These are phyloP conservation scores for Atrichornis clamosus DNA, from an alignment of 2,113 vertebrate species.

Conservation along the genomic window DNA sequence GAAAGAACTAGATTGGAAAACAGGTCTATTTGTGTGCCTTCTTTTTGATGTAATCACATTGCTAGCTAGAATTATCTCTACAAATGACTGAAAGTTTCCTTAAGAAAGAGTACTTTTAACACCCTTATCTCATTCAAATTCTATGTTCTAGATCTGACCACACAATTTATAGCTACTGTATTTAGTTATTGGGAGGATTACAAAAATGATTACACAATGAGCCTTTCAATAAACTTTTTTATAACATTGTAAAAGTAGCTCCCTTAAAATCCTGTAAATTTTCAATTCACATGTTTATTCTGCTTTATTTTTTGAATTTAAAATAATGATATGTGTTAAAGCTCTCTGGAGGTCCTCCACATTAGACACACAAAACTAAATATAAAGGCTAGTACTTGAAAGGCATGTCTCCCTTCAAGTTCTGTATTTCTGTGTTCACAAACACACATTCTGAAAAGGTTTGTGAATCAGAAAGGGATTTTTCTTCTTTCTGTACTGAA, in stretches of 20 bases:
- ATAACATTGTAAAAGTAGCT: neutral
- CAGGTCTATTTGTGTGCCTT: neutral
- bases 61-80: neutral
- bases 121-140: neutral
- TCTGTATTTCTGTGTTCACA: neutral
- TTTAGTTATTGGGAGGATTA: neutral
- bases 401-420: neutral
- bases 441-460: neutral
- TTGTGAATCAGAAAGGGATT: neutral
- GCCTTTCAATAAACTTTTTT: neutral
- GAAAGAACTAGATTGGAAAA: constrained; percentile 6
- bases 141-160: neutral
- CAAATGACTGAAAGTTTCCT: neutral
- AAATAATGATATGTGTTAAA: neutral
- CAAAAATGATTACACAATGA: neutral
- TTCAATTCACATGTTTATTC: neutral
- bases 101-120: constrained; percentile 13
- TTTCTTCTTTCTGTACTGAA: neutral
- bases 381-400: constrained; percentile 23
- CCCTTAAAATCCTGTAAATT: neutral
- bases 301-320: neutral
- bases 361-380: neutral
- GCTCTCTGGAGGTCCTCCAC: neutral
- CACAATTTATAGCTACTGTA: neutral
- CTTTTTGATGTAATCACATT: neutral